Base-by-base conservation (phyloP, 2,113 vertebrate genomes). In the Percina caprodes region DNA sequence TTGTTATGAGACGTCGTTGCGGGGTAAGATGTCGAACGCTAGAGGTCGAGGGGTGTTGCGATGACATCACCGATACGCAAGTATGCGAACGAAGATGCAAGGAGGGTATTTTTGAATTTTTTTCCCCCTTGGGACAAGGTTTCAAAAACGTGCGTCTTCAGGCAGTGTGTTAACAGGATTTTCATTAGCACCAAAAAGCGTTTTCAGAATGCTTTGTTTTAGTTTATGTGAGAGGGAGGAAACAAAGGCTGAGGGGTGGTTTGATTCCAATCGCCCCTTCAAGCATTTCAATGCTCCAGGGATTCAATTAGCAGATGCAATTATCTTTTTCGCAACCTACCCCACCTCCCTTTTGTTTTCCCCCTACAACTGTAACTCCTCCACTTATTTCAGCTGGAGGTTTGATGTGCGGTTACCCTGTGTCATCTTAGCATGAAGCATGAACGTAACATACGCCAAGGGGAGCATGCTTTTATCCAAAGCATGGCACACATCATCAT, bases 301-400 rank as follows among this genome's bases (percentile, higher is more conserved):
- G 92, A 93, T 92, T 94, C 77, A 92, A 94, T 92, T 95, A 93
- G 94, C 92, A 94, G 78, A 88, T 67, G 85, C 92, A 93, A 93
- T 94, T 93, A 92, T 90, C 65, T 88, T 84, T 86, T 92, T 89
- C 89, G 80, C 75, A 77, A 69, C 74, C 23, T 2, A 8, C 24
- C 51, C 69, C 58, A 69, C 63, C 42, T 77, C 74, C 61, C 51
- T 80, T 87, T 68, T 78, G 74, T 82, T 65, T 63, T 18, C 59
- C 24, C 42, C 14, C 62, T 74, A 6, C 33, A 76, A 54, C 80
- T 54, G 12, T 0, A 69, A 54, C 51, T 52, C 63, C 26, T 56
- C 58, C 78, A 39, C 51, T 72, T 51, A 79, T 77, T 89, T 72
- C n/a, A 19, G 77, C 67, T 19, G 77, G 10, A 60, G 82, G 51